Conservation (phyloP, 37 sponge, comb jelly and placozoan genomes). For the Agelas oroides region DNA sequence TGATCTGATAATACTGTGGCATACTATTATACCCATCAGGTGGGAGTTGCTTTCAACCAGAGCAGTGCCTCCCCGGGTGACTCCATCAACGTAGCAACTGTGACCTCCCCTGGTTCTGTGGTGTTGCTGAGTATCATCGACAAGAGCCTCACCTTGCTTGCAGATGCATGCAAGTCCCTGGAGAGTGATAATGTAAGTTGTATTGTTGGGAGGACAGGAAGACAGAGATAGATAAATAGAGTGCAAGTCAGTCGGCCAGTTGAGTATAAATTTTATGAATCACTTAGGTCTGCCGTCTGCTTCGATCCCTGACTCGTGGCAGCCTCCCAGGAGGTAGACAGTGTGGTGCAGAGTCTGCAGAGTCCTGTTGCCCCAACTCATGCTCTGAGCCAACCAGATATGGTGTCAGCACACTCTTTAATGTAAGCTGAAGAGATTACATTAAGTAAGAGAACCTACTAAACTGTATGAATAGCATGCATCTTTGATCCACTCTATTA, state of each 20-base stretch:
- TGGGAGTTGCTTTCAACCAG: constrained; percentile 11
- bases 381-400: constrained; percentile 45
- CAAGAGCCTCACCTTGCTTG: constrained; percentile 65
- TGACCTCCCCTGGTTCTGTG: constrained; percentile 44
- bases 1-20: no score
- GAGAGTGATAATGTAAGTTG: constrained; percentile 30
- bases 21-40: constrained; percentile 9
- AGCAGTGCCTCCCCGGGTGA: constrained; percentile 17
- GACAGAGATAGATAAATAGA: no score
- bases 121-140: constrained; percentile 59
- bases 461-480: no score
- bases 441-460: no score
- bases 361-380: constrained; percentile 36
- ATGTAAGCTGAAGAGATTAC: constrained; percentile 5
- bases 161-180: constrained; percentile 64
- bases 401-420: constrained; percentile 32
- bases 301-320: constrained; percentile 37
- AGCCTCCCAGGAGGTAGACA: background rate
- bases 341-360: constrained; percentile 8
- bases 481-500: no score
- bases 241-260: no score
- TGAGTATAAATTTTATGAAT: no score
- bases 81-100: constrained; percentile 23
- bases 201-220: background rate
- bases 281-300: constrained; percentile 37